Base-by-base conservation (phyloP, 1,140 invertebrate genomes). In the Cydia strobilella region DNA sequence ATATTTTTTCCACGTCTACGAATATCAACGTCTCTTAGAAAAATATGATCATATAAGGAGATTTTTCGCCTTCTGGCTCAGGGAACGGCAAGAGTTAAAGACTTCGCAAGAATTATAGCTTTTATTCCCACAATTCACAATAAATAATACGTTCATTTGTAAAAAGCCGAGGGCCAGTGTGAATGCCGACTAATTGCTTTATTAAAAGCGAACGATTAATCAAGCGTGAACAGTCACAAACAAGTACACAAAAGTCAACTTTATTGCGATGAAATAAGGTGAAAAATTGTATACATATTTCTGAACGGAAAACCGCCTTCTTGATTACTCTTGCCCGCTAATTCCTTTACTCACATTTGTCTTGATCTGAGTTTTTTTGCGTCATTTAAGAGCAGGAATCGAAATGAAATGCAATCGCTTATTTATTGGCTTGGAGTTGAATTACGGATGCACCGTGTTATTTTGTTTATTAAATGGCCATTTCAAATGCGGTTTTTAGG, bases 141-240 rank as follows among this genome's bases (percentile, higher is more conserved):
- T 59, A 59, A 51, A 51, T 59, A 59, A 23, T 59, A 59, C 54
- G 9, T 59, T 59, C 54, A 59, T 59, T 59, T 59, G 54, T 59
- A 59, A 35, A 69, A 35, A 35, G 31, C 65, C 31, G 27, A 35
- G 65, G 65, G 65, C 27, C 25, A 65, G 63, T 69, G 65, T 31
- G 31, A 35, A 35, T 69, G 27, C 65, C n/a, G 27, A 35, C 15
- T 69, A 69, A 69, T 69, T 69, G 31, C 65, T 69, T 69, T 69
- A 69, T 69, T 69, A 69, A 69, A 69, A 69, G 27, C n/a, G 31
- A 42, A 69, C 65, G 35, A 69, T 69, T 69, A 69, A 69, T 69
- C 65, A 69, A 69, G 27, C 65, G 1, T 31, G 27, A 69, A n/a
- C 27, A 6, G 3, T n/a, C 31, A 69, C 10, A 59, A 59, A 59